Evolutionary conservation across 2,113 vertebrate genomes (phyloP), one percentile per base, ranked within the genome.

Genomic region (Thamnaconus septentrionalis): DNA sequence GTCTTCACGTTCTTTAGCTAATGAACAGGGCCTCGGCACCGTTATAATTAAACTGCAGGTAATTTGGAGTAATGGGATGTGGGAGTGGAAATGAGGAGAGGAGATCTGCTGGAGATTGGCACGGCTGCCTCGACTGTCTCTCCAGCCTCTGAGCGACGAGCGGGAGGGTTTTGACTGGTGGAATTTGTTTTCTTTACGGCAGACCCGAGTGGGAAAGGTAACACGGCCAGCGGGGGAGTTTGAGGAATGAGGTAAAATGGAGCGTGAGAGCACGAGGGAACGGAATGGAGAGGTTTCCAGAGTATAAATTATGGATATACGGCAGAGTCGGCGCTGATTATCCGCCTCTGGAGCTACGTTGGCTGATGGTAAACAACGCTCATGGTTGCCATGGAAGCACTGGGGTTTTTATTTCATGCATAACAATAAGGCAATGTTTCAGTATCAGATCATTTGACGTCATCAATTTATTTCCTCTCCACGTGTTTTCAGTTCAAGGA

Each of bases 21-120:
- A 88, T 84, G 77, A 86, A 71, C 67, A 76, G 56, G 76, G 66
- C 75, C 77, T 58, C 73, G 53, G 52, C 50, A 9, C 64, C 48
- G 58, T 75, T 73, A 85, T 84, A 81, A 85, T 86, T 80, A 83
- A 82, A 83, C 76, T 62, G 69, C 69, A 60, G 79, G 73, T 79
- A 65, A 83, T 85, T 76, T 84, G 63, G 31, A 64, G 70, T 78
- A 76, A 88, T 85, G 84, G 76, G 76, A 76, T 64, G 70, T 71
- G 63, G 69, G 76, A 61, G 75, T 68, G 64, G 49, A 69, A 61
- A 66, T 66, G 59, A 59, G 61, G 7, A 69, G 65, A 71, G 48
- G 67, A 69, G 73, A 78, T 71, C 64, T 46, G 9, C 51, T 73
- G 67, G 74, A 72, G 66, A 71, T 65, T 46, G 74, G 54, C 59